Base-by-base conservation (phyloP, 2,797 vertebrate genomes). In the Brotula barbata region DNA sequence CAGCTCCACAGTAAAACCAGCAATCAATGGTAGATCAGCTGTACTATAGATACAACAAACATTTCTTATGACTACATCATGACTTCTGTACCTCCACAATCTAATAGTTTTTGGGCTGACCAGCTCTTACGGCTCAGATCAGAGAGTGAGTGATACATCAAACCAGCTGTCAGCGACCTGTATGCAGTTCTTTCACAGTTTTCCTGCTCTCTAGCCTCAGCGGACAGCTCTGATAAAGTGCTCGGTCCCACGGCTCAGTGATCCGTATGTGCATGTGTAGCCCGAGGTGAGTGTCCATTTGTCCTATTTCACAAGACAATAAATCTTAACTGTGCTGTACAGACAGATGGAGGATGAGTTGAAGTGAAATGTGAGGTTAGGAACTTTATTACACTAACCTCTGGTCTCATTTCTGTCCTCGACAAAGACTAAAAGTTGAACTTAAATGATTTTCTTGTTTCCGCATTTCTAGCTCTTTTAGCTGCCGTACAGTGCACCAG, bases 191-290 rank as follows among this genome's bases (percentile, higher is more conserved):
- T 25, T 55, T 43, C 64, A 60, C 51, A 51, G 68, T 64, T 61
- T 59, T 64, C 50, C 67, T 72, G 56, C 67, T 54, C 37, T 4
- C 58, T 50, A 58, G 65, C 61, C 71, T 75, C 51, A 0, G 39
- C 2, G n/a, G 58, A 51, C 53, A 57, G 60, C 68, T 68, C 58
- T 81, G 71, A 82, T 79, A 14, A 75, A 86, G 52, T 55, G 58
- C 56, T 53, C 3, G n/a, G 52, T 45, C 71, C 75, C 60, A 63
- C 44, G 19, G 71, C 63, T 73, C 72, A 68, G 56, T 60, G 76
- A 71, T 58, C 66, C 17, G 58, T 66, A 28, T 41, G 53, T 58
- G 66, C 3, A 40, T 12, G 47, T 64, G 70, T 75, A 71, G 50
- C 49, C 63, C 19, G 57, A 77, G 64, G 36, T 61, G 62, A 77